Evolutionary conservation across 2,797 vertebrate genomes (phyloP).

Genomic region (Rhyacichthys aspro): DNA sequence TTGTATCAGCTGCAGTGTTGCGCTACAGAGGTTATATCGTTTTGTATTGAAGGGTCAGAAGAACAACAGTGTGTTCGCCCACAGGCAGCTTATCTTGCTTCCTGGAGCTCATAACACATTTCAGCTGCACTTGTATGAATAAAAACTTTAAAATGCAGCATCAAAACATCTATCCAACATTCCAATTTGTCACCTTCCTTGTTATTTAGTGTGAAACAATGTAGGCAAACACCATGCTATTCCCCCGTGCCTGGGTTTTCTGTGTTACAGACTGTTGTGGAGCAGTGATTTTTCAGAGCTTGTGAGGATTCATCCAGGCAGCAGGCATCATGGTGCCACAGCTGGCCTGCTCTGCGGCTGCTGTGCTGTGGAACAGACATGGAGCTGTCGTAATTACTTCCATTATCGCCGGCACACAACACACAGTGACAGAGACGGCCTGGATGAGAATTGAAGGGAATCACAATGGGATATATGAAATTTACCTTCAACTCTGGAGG

Average conservation of each 20-base stretch:
- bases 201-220: slow-evolving; percentile 28
- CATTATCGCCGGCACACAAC: slow-evolving; percentile 70
- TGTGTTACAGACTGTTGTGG: slow-evolving; percentile 22
- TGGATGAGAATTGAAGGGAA: slow-evolving; percentile 45
- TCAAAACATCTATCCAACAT: slow-evolving; percentile 27
- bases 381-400: slow-evolving; percentile 74
- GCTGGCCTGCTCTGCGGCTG: slow-evolving; percentile 34
- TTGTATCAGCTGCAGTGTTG: slow-evolving; percentile 46
- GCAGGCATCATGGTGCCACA: slow-evolving; percentile 38
- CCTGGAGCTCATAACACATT: slow-evolving; percentile 58
- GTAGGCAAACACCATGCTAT: slow-evolving; percentile 32
- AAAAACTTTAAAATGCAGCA: slow-evolving; percentile 39
- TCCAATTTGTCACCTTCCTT: slow-evolving; percentile 31
- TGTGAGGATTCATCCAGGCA: slow-evolving; percentile 41
- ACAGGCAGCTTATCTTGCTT: slow-evolving; percentile 69
- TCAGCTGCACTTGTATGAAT: slow-evolving; percentile 47
- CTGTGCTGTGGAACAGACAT: slow-evolving; percentile 58
- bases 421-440: slow-evolving; percentile 37
- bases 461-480: slow-evolving; percentile 46
- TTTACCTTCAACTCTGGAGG: slow-evolving; percentile 42
- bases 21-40: slow-evolving; percentile 55
- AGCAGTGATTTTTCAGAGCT: slow-evolving; percentile 33
- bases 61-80: slow-evolving; percentile 62
- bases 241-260: slow-evolving; percentile 21
- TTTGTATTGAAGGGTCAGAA: slow-evolving; percentile 70